These are phyloP conservation scores for Melipona beecheii DNA, from an alignment of 2,888 invertebrate species.

Conservation along the genomic window DNA sequence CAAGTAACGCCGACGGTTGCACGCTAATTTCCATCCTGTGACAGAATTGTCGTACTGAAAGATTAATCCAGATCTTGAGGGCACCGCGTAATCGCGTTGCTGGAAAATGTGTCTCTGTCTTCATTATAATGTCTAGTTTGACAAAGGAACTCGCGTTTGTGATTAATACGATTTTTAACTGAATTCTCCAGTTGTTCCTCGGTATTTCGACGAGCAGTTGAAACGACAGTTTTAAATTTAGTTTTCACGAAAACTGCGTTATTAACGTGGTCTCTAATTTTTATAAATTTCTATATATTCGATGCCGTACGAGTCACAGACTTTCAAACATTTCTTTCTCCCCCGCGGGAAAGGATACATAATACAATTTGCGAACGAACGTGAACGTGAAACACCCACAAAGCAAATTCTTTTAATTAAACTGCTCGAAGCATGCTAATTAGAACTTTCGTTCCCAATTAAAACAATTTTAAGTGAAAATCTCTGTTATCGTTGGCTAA, in stretches of 20 bases:
- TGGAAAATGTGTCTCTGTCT: too few relatives aligned
- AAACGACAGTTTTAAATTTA: neutral
- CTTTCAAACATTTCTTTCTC: neutral
- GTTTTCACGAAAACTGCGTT: neutral
- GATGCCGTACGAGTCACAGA: neutral
- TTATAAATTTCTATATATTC: neutral
- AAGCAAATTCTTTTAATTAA: neutral
- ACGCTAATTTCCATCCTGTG: too few relatives aligned
- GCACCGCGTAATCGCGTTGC: too few relatives aligned
- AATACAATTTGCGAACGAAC: neutral
- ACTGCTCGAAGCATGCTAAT: neutral
- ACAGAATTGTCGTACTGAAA: too few relatives aligned
- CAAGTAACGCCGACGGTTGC: too few relatives aligned
- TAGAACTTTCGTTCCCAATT: neutral
- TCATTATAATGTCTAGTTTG: too few relatives aligned
- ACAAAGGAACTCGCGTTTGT: too few relatives aligned
- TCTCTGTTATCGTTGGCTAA: neutral
- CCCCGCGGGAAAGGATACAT: rapidly evolving
- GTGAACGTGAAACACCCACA: neutral
- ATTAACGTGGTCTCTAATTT: neutral
- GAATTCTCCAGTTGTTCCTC: too few relatives aligned
- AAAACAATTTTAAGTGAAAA: neutral
- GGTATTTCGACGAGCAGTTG: too few relatives aligned
- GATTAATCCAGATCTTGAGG: too few relatives aligned
- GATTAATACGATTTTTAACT: too few relatives aligned